Evolutionary conservation across 2,888 invertebrate species (phyloP).

Genomic region (Tanypteryx hageni): DNA sequence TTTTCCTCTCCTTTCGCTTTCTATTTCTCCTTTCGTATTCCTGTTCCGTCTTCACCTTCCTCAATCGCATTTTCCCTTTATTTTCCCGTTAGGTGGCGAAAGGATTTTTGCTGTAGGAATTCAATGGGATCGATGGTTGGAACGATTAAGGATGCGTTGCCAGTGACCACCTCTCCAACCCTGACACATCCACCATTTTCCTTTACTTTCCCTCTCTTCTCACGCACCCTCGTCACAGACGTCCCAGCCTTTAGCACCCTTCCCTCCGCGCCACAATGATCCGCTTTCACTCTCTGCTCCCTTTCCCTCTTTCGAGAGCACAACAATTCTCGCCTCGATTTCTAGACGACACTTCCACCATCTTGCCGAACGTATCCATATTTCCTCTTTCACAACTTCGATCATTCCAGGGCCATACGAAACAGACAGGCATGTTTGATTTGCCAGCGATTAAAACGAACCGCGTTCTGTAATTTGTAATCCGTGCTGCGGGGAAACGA

Average conservation of each 20-base stretch:
- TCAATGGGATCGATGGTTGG: background rate
- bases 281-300: background rate
- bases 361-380: too few species aligned
- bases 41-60: too few species aligned
- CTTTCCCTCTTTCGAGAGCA: background rate
- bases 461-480: too few species aligned
- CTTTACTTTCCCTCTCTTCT: background rate
- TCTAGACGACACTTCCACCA: background rate
- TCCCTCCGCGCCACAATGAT: too few species aligned
- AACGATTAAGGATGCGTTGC: constrained; percentile 53
- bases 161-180: background rate
- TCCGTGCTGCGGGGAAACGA: too few species aligned
- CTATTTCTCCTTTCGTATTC: too few species aligned
- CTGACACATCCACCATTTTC: background rate
- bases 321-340: background rate
- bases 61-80: constrained; percentile 19
- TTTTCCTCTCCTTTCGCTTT: too few species aligned
- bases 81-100: background rate
- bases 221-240: background rate
- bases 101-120: background rate
- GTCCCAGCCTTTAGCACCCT: too few species aligned
- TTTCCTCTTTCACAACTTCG: background rate
- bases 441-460: too few species aligned
- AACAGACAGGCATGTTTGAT: too few species aligned
- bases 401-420: background rate